phyloP scores from a whole-genome alignment of 2,113 vertebrate genomes.

The Siniperca knerii region DNA sequence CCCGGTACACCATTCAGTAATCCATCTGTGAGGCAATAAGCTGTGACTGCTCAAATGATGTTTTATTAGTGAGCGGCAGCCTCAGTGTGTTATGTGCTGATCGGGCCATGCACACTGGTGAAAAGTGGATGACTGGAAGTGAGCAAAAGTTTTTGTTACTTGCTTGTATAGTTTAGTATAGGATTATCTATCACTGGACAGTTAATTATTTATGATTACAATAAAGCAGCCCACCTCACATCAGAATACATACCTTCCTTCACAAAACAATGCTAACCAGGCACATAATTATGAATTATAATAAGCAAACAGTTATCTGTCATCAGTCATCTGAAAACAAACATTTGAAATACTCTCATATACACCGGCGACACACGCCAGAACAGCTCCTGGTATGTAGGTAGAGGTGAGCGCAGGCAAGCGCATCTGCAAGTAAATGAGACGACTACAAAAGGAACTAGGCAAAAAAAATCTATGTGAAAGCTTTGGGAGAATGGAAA shows the following conservation, averaged over 20 bases:
- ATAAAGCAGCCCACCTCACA: neutral
- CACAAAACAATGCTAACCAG: neutral
- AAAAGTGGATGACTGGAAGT: slow-evolving; percentile 77
- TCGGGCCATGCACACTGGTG: slow-evolving; percentile 85
- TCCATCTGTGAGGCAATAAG: slow-evolving; percentile 49
- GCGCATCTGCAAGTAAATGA: slow-evolving; percentile 66
- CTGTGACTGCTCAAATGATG: slow-evolving; percentile 80
- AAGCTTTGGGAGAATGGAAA: slow-evolving; percentile 30
- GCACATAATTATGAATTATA: neutral
- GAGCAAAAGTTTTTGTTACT: slow-evolving; percentile 54
- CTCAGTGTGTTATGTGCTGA: slow-evolving; percentile 82
- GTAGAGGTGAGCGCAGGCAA: slow-evolving; percentile 59
- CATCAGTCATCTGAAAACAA: slow-evolving; percentile 18
- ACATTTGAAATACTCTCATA: slow-evolving; percentile 1
- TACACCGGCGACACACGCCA: slow-evolving; percentile 6
- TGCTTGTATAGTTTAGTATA: neutral
- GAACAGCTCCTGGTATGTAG: slow-evolving; percentile 22
- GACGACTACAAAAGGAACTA: slow-evolving; percentile 40
- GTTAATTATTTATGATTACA: slow-evolving; percentile 2
- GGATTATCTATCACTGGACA: neutral
- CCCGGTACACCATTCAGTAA: slow-evolving; percentile 24
- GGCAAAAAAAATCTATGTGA: slow-evolving; percentile 16
- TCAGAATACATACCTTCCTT: neutral
- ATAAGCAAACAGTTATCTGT: neutral
- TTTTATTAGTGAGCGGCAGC: slow-evolving; percentile 80